Base-by-base conservation (phyloP, 2,888 invertebrate genomes). In the Tipula helvola region DNA sequence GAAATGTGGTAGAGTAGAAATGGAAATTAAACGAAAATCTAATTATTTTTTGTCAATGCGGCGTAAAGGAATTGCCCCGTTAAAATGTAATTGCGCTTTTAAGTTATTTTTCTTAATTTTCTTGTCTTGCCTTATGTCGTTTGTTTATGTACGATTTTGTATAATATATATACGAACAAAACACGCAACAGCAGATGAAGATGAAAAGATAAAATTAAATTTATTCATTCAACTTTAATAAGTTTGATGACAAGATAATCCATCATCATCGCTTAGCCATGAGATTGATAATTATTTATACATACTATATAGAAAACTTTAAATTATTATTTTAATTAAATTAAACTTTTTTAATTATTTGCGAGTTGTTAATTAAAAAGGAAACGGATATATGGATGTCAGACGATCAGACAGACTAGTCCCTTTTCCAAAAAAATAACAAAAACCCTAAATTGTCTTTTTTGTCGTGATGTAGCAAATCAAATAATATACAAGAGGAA, bases 11-110 rank as follows among this genome's bases (percentile, higher is more conserved):
- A 71, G 71, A 28, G 28, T 71, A 18, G 28, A 71, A 71, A 28
- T 71, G 71, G 71, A 71, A 71, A 71, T 71, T 71, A 71, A 71
- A 71, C 71, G 71, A 84, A 84, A 84, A 84, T 84, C 84, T 84
- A 84, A 84, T 84, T 84, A 84, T 84, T 84, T 84, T 84, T 84
- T 84, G 84, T 84, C 36, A 84, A 84, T 84, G 84, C 84, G 84
- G 39, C 84, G 41, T 84, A 41, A 84, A 84, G 39, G 41, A 84
- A 84, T 84, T 16, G 84, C 41, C 84, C 84, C 84, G 84, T 84
- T 84, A 41, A 84, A 84, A 84, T 84, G 84, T 84, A 84, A 41
- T 84, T 84, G 41, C 84, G 84, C 41, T 84, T 84, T 84, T 84
- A n/a, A 39, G 41, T 16, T 84, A 84, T 84, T 84, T 84, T 84